phyloP scores from a whole-genome alignment of 2,797 vertebrate genomes.

The Acanthurus lineatus region DNA sequence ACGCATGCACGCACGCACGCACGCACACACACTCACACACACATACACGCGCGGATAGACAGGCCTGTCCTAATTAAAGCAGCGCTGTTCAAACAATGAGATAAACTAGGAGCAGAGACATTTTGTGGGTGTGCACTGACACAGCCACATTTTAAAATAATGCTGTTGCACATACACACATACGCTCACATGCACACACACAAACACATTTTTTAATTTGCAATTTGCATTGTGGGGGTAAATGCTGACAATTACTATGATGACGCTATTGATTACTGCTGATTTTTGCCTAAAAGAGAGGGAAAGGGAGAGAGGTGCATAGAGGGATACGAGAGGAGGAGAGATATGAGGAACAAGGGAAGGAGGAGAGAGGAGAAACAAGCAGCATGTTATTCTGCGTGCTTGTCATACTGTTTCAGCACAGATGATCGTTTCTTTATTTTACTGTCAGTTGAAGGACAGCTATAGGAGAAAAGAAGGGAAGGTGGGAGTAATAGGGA shows the following conservation, averaged over 20 bases:
- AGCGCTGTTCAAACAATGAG: slow-evolving; percentile 79
- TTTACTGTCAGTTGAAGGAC: slow-evolving; percentile 33
- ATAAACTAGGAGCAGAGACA: slow-evolving; percentile 76
- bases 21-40: slow-evolving; percentile 24
- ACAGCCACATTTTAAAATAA: slow-evolving; percentile 61
- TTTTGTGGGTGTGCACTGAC: slow-evolving; percentile 68
- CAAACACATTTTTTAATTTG: slow-evolving; percentile 32
- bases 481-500: neutral
- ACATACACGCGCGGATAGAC: slow-evolving; percentile 44
- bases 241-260: slow-evolving; percentile 53
- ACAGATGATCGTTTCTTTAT: slow-evolving; percentile 48
- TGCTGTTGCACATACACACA: slow-evolving; percentile 29
- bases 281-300: slow-evolving; percentile 47
- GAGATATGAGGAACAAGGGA: slow-evolving; percentile 5
- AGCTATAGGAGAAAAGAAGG: slow-evolving; percentile 15
- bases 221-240: slow-evolving; percentile 43
- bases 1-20: slow-evolving; percentile 24
- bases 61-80: slow-evolving; percentile 81
- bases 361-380: slow-evolving; percentile 12
- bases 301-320: slow-evolving; percentile 24
- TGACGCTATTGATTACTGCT: slow-evolving; percentile 58
- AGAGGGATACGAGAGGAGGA: slow-evolving; percentile 18
- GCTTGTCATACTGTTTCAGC: slow-evolving; percentile 50
- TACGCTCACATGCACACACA: neutral
- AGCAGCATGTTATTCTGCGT: slow-evolving; percentile 14